A percentile compares a stretch with the other conserved stretches of the same genome.
Evolutionary conservation across 37 sponge, comb jelly and placozoan genomes (phyloP).

Genomic region (Hormiphora californensis): DNA sequence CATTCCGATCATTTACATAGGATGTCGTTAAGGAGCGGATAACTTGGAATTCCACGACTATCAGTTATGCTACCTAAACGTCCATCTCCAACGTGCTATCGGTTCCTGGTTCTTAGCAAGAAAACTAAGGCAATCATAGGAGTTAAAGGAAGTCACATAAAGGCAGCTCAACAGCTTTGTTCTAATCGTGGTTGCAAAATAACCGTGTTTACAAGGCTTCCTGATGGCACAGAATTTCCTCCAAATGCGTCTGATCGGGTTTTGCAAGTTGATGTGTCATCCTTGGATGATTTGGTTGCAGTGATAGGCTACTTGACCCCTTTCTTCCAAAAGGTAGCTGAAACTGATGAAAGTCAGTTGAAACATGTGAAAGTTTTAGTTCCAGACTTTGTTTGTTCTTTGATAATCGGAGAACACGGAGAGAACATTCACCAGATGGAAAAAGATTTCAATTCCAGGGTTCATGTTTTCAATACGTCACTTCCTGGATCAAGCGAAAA

Average conservation of each 20-base stretch:
- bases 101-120: slow-evolving; percentile 17
- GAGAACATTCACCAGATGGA: neutral
- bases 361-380: slow-evolving; percentile 36
- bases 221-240: slow-evolving; percentile 17
- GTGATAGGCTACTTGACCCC: neutral
- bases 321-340: neutral
- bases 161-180: neutral
- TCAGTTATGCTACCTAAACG: no score
- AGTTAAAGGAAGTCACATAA: slow-evolving; percentile 21
- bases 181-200: neutral
- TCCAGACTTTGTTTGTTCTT: slow-evolving; percentile 37
- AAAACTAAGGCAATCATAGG: slow-evolving; percentile 38
- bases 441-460: neutral
- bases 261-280: neutral
- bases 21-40: no score
- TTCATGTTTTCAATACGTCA: slow-evolving; percentile 19
- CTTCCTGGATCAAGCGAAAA: slow-evolving; percentile 13
- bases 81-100: no score
- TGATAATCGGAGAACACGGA: slow-evolving; percentile 26
- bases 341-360: neutral
- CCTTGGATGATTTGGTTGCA: neutral
- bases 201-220: slow-evolving; percentile 18
- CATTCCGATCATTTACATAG: no score
- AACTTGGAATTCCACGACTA: no score
- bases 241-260: slow-evolving; percentile 4